Conservation (phyloP, 1,140 invertebrate genomes). For the Geopemphigus sp. region DNA sequence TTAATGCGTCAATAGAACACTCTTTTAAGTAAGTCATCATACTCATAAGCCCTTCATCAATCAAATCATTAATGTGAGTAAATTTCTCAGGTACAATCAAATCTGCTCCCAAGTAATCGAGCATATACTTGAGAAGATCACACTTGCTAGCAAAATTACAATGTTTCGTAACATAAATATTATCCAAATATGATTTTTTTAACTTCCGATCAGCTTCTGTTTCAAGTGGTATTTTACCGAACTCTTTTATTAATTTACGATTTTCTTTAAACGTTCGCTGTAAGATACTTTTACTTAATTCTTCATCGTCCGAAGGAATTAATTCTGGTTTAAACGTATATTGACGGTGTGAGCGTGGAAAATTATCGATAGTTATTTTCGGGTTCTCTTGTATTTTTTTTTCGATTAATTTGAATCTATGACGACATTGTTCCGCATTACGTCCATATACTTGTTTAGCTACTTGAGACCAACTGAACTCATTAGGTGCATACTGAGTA, state of each 20-base stretch:
- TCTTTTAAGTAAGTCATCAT: constrained; percentile 39
- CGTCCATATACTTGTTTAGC: constrained; percentile 32
- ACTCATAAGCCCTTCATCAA: constrained; percentile 25
- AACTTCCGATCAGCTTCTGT: constrained; percentile 33
- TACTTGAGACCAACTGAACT: constrained; percentile 9
- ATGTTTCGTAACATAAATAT: constrained; percentile 17
- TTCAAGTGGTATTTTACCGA: neutral
- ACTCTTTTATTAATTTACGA: neutral
- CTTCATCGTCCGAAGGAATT: neutral
- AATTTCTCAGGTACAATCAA: neutral
- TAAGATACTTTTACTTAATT: neutral
- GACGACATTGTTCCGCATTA: constrained; percentile 38
- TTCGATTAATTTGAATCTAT: constrained; percentile 40
- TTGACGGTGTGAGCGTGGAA: neutral
- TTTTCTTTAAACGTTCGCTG: neutral
- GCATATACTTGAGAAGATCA: constrained; percentile 19
- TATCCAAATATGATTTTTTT: constrained; percentile 31
- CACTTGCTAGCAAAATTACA: constrained; percentile 40
- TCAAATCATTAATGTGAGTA: constrained; percentile 28
- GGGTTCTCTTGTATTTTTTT: constrained; percentile 6
- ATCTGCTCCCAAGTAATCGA: constrained; percentile 24
- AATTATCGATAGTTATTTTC: neutral
- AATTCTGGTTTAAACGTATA: neutral
- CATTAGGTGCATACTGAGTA: neutral
- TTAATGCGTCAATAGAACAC: neutral